A percentile compares a stretch with the other conserved stretches of the same genome.
phyloP scores from a whole-genome alignment of 2,888 invertebrate species.

The Cephus sareptanus region DNA sequence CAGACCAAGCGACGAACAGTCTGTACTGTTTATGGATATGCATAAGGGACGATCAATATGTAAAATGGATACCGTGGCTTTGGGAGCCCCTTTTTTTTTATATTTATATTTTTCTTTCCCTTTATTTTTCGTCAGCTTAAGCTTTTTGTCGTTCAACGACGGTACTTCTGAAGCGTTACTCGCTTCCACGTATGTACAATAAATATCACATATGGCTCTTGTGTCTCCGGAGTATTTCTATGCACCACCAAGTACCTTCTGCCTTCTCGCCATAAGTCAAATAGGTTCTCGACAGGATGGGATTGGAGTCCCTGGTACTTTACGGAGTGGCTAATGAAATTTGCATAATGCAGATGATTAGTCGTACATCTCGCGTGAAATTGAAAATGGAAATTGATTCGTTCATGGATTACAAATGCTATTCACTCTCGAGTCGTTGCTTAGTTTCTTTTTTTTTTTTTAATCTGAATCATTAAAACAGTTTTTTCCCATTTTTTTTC shows the following conservation, averaged over 20 bases:
- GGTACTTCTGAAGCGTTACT: background rate
- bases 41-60: background rate
- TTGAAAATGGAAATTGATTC: slow-evolving; percentile 19
- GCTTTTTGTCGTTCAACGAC: background rate
- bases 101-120: background rate
- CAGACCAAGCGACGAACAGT: background rate
- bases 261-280: background rate
- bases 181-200: background rate
- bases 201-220: background rate
- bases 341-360: slow-evolving; percentile 15
- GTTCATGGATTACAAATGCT: background rate
- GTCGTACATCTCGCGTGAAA: slow-evolving; percentile 12
- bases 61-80: background rate
- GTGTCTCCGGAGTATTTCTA: background rate
- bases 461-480: background rate
- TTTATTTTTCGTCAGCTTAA: background rate
- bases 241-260: background rate
- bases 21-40: background rate
- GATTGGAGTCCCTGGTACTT: background rate
- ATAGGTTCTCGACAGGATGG: background rate
- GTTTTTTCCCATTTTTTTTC: background rate
- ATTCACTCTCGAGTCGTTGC: background rate
- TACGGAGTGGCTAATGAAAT: slow-evolving; percentile 15
- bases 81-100: background rate
- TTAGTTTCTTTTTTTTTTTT: background rate